Percentiles rank a stretch among this genome's conserved stretches.
Evolutionary conservation across 2,113 vertebrate genomes (phyloP).

Genomic region (Salvelinus namaycush): DNA sequence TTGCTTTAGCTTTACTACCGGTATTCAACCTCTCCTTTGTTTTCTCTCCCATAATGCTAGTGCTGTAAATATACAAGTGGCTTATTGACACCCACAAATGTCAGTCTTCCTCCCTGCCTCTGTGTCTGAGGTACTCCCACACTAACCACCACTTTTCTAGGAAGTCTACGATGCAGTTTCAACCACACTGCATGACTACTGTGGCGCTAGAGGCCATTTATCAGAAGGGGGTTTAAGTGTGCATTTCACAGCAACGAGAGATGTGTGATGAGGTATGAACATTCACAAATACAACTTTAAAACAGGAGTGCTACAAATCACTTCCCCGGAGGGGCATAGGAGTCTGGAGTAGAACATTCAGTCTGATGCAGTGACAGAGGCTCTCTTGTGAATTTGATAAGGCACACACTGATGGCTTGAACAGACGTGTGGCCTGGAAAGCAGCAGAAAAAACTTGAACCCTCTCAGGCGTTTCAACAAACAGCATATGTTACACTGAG

Average conservation of each 20-base stretch:
- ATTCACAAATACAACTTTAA: conserved; percentile 45
- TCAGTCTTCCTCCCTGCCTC: conserved; percentile 6
- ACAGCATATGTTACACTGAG: conserved; percentile 78
- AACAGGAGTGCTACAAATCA: conserved; percentile 38
- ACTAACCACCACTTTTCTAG: conserved; percentile 43
- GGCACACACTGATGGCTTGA: conserved; percentile 68
- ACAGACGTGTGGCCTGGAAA: conserved; percentile 71
- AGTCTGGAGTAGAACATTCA: conserved; percentile 50
- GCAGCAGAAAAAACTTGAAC: conserved; percentile 35
- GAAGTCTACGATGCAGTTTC: conserved; percentile 41
- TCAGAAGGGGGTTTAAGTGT: conserved; percentile 21
- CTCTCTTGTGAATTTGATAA: conserved; percentile 73
- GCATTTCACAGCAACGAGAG: conserved; percentile 31
- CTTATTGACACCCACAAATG: conserved; percentile 30
- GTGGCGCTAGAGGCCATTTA: conserved; percentile 9
- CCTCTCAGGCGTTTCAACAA: conserved; percentile 71
- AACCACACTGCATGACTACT: conserved; percentile 40
- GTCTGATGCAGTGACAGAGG: conserved; percentile 64
- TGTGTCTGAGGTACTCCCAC: conserved; percentile 26
- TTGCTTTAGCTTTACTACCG: not conserved
- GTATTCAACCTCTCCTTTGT: not conserved
- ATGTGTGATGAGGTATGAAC: conserved; percentile 18
- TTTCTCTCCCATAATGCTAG: not conserved
- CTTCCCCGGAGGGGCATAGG: conserved; percentile 40
- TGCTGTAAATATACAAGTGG: conserved; percentile 22